Percentiles rank a stretch among this genome's conserved stretches.
phyloP scores from a whole-genome alignment of 2,888 invertebrate species.

The Endotricha flammealis region DNA sequence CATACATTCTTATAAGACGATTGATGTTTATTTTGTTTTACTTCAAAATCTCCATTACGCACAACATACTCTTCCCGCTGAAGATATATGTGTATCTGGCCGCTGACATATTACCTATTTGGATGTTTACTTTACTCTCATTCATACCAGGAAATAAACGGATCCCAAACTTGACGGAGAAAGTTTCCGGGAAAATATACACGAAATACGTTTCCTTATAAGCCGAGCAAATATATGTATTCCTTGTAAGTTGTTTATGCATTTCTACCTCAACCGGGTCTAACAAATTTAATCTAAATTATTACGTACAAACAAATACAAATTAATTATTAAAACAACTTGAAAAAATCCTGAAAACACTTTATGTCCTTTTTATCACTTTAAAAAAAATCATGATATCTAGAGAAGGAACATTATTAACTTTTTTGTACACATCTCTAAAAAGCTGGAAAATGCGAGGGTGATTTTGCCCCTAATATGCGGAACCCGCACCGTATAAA shows the following conservation, averaged over 20 bases:
- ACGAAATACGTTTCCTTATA: background rate
- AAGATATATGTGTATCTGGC: conserved; percentile 10
- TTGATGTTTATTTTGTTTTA: too few species aligned
- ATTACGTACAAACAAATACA: background rate
- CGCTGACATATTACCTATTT: conserved; percentile 8
- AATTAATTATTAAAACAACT: too few species aligned
- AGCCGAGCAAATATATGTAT: conserved; percentile 1
- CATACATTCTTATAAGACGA: too few species aligned
- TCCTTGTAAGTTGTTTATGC: too few species aligned
- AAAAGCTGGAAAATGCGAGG: background rate
- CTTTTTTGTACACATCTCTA: too few species aligned
- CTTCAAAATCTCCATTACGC: too few species aligned
- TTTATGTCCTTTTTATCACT: too few species aligned
- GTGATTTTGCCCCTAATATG: background rate
- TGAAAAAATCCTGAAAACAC: too few species aligned
- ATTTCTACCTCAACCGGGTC: background rate
- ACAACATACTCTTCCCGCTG: conserved; percentile 17
- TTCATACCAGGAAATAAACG: conserved; percentile 6
- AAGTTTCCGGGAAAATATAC: conserved; percentile 5
- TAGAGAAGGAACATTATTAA: too few species aligned
- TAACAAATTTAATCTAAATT: background rate
- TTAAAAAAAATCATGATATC: too few species aligned
- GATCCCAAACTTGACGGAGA: conserved; percentile 3
- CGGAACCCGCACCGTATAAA: conserved; percentile 4
- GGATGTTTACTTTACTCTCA: conserved; percentile 9